Conservation (phyloP, 2,888 invertebrate genomes). For the Amblyjoppa proteus region DNA sequence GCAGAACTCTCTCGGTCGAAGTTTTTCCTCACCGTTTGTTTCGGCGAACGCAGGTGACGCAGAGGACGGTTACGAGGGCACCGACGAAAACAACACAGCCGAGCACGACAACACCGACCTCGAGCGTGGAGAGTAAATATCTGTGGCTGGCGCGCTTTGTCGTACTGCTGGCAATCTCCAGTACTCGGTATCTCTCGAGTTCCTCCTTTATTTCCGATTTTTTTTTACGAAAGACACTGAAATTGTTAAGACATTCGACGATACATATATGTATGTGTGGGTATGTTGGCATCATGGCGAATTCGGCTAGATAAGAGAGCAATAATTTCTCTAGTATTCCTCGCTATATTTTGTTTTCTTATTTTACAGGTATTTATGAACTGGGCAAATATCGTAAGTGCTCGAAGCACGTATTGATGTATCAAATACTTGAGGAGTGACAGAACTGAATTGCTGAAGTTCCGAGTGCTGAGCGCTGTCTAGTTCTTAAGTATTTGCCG, state of each 20-base stretch:
- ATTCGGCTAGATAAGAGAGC: too few species aligned
- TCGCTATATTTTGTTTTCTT: too few species aligned
- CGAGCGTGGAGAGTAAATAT: conserved; percentile 89
- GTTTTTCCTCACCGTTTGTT: conserved; percentile 86
- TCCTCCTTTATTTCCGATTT: conserved; percentile 88
- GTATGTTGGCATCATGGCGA: not conserved
- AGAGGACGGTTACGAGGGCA: conserved; percentile 92
- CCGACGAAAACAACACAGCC: conserved; percentile 94
- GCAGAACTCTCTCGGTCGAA: conserved; percentile 34
- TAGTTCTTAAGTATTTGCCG: too few species aligned
- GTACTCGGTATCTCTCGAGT: conserved; percentile 89
- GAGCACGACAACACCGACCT: conserved; percentile 92
- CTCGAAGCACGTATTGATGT: too few species aligned
- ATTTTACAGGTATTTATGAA: too few species aligned
- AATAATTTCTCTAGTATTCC: too few species aligned
- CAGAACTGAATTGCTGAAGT: too few species aligned
- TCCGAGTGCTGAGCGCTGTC: too few species aligned
- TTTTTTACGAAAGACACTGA: conserved; percentile 88
- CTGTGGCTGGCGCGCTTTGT: conserved; percentile 84
- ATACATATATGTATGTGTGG: not conserved
- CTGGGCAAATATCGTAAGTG: too few species aligned
- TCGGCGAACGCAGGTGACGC: conserved; percentile 90
- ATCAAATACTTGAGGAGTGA: too few species aligned
- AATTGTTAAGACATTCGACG: conserved; percentile 58
- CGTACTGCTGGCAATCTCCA: conserved; percentile 87